Percentiles rank a stretch among this genome's conserved stretches.
phyloP scores from a whole-genome alignment of 2,797 vertebrate genomes.

The Pempheris klunzingeri region DNA sequence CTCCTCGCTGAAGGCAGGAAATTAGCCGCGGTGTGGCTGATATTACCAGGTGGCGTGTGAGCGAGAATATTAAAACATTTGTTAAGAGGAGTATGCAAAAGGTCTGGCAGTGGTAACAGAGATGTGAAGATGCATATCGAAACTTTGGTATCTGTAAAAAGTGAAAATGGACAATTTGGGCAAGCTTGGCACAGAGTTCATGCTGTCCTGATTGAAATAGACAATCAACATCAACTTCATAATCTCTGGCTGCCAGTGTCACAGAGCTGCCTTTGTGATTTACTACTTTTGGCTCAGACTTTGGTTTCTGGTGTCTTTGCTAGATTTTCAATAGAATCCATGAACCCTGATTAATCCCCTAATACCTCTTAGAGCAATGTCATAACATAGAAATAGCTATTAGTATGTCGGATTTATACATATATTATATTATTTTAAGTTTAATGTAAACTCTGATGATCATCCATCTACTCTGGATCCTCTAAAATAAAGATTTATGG shows the following conservation, averaged over 20 bases:
- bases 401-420: too few species aligned
- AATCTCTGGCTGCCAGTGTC: neutral
- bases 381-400: too few species aligned
- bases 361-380: too few species aligned
- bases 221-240: neutral
- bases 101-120: slow-evolving; percentile 16
- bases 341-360: too few species aligned
- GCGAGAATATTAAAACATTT: slow-evolving; percentile 64
- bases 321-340: too few species aligned
- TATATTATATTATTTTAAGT: neutral
- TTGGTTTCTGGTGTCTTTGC: neutral
- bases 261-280: neutral
- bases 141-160: slow-evolving; percentile 25
- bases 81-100: slow-evolving; percentile 50
- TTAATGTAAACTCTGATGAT: neutral
- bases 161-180: neutral
- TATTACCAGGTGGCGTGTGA: slow-evolving; percentile 74
- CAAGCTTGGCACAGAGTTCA: neutral
- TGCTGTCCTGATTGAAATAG: neutral
- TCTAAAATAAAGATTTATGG: neutral
- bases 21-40: slow-evolving; percentile 73
- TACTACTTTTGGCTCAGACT: neutral
- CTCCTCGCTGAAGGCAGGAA: slow-evolving; percentile 70
- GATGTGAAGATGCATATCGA: slow-evolving; percentile 12
- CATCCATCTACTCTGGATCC: neutral